Base-by-base conservation (phyloP, 2,113 vertebrate genomes). In the Neogale vison region DNA sequence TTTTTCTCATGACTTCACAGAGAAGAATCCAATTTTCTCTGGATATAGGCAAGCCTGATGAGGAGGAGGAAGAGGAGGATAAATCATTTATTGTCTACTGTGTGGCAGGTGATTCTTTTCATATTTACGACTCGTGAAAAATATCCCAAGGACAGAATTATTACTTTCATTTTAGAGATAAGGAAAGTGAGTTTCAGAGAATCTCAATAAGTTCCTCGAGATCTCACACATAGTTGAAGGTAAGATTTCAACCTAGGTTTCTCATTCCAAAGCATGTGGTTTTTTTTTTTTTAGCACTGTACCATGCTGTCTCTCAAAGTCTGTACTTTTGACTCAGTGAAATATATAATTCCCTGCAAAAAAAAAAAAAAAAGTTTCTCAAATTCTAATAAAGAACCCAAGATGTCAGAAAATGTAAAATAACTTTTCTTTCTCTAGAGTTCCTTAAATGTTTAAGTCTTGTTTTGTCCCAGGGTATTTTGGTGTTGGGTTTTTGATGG, bases 401-500 rank as follows among this genome's bases (percentile, higher is more conserved):
- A 52, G 18, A 55, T 82, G 59, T 45, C 61, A 47, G n/a, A 95
- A 24, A 79, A 74, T 79, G 61, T n/a, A 83, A 79, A 91, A 36
- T 67, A 84, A 83, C 26, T 55, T 96, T 82, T 96, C 47, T 95
- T 96, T 93, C 36, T 80, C n/a, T 67, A 24, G 42, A 72, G 39
- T 90, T 88, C 42, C 95, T 96, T 93, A 87, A 87, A 39, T 36
- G 15, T 76, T 95, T 92, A 67, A 90, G 59, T 81, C 80, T 95
- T n/a, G 81, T 95, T 97, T 90, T 95, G 17, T 79, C 71, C n/a
- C n/a, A 21, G 52, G 34, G 31, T 50, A 65, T 92, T 94, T 88
- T 65, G n/a, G 8, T 45, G 72, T 17, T 67, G 65, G 31, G 61
- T 65, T 65, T 65, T 91, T 95, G 52, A 17, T 55, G 52, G 52